Evolutionary conservation across 2,888 invertebrate species (phyloP).

Genomic region (Acrobasis repandana): DNA sequence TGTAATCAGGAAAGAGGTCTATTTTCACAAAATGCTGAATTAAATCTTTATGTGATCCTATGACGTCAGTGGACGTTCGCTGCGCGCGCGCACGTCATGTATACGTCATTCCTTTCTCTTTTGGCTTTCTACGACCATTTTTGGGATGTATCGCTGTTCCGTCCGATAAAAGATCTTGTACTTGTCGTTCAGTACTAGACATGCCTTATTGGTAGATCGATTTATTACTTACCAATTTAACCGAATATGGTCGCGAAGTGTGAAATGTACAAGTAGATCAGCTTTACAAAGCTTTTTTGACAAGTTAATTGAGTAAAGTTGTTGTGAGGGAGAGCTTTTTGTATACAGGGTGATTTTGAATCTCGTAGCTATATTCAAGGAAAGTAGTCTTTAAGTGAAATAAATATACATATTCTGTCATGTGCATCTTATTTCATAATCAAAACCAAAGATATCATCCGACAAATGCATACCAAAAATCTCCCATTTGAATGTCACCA

Average conservation of each 20-base stretch:
- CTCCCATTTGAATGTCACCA: no score
- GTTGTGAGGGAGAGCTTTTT: no score
- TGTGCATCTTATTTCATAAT: no score
- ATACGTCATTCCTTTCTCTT: slow-evolving; percentile 64
- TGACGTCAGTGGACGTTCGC: slow-evolving; percentile 66
- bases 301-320: no score
- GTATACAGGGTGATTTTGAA: no score
- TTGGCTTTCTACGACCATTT: slow-evolving; percentile 48
- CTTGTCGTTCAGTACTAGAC: slow-evolving; percentile 1
- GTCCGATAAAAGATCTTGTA: slow-evolving; percentile 7
- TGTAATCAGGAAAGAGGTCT: not conserved
- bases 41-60: slow-evolving; percentile 22
- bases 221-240: slow-evolving; percentile 3
- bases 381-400: no score
- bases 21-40: not conserved
- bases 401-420: no score
- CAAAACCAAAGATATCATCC: no score
- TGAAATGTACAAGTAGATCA: not conserved
- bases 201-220: slow-evolving; percentile 6
- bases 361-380: no score
- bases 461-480: no score
- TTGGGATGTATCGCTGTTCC: slow-evolving; percentile 29
- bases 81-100: slow-evolving; percentile 44
- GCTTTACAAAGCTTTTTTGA: not conserved
- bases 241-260: slow-evolving; percentile 2